Percentiles rank a stretch among this genome's conserved stretches.
Conservation (phyloP, 1,140 invertebrate species). For the Drosophila bocki region DNA sequence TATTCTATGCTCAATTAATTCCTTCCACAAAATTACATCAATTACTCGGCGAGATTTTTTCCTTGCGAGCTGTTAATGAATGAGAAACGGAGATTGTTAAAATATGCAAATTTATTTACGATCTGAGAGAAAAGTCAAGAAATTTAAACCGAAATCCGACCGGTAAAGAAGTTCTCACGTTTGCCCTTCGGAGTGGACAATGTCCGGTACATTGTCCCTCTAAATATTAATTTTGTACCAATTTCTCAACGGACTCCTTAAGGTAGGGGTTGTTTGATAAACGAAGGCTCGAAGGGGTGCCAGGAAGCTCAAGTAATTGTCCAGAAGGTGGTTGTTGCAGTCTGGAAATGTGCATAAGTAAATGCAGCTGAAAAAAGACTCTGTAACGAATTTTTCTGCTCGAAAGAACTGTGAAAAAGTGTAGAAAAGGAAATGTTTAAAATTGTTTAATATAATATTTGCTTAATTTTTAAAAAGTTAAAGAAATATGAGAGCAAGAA, state of each 20-base stretch:
- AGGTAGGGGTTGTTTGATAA: slow-evolving; percentile 22
- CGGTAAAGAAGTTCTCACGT: slow-evolving; percentile 63
- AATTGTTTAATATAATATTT: background rate
- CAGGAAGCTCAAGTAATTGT: slow-evolving; percentile 10
- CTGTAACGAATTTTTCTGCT: slow-evolving; percentile 30
- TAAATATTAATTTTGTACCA: slow-evolving; percentile 22
- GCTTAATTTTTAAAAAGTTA: background rate
- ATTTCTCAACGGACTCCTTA: slow-evolving; percentile 31
- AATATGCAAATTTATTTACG: slow-evolving; percentile 67
- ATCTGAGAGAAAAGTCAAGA: slow-evolving; percentile 61
- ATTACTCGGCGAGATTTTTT: slow-evolving; percentile 47
- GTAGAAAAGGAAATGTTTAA: background rate
- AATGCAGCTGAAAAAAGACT: slow-evolving; percentile 35
- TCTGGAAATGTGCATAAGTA: slow-evolving; percentile 7
- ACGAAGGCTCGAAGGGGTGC: slow-evolving; percentile 11
- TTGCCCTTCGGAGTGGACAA: slow-evolving; percentile 58
- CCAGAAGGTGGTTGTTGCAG: slow-evolving; percentile 41
- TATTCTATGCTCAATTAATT: slow-evolving; percentile 62
- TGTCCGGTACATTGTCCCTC: slow-evolving; percentile 47
- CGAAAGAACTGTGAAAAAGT: background rate
- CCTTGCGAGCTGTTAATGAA: slow-evolving; percentile 37
- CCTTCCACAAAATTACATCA: slow-evolving; percentile 71
- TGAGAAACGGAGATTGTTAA: slow-evolving; percentile 7
- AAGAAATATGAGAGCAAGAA: no score
- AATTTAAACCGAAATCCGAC: slow-evolving; percentile 30